These are phyloP conservation scores for Maniola hyperantus DNA, from an alignment of 2,888 invertebrate genomes.

Conservation along the genomic window DNA sequence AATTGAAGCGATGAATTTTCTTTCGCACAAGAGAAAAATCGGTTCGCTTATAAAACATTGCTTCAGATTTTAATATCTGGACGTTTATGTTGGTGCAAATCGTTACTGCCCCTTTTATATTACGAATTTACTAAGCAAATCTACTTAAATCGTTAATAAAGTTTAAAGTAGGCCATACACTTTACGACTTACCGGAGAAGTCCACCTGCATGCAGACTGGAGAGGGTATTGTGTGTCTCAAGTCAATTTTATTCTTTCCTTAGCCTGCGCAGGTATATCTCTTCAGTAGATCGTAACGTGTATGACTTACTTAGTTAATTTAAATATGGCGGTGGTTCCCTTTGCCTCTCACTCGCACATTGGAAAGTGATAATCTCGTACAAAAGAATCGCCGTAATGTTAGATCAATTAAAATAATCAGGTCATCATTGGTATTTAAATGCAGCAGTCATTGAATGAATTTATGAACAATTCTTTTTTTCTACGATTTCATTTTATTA, in stretches of 20 bases:
- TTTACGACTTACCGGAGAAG: no score
- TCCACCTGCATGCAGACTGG: no score
- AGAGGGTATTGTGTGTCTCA: no score
- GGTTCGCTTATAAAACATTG: constrained; percentile 51
- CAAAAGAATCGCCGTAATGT: background rate
- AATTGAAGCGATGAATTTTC: constrained; percentile 29
- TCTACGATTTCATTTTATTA: background rate
- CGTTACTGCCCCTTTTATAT: constrained; percentile 34
- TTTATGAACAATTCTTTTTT: constrained; percentile 22
- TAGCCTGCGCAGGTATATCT: no score
- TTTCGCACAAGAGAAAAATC: constrained; percentile 28
- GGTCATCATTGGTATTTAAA: background rate
- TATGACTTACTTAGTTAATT: background rate
- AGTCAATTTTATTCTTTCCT: no score
- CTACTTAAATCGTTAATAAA: constrained; percentile 25
- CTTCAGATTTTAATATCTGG: constrained; percentile 67
- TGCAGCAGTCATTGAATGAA: constrained; percentile 18
- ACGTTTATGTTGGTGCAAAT: constrained; percentile 57
- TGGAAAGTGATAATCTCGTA: constrained; percentile 9
- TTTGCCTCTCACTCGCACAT: constrained; percentile 2
- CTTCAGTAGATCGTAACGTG: no score
- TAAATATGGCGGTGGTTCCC: constrained; percentile 8
- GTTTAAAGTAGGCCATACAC: background rate
- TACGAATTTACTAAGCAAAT: constrained; percentile 37
- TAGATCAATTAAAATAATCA: background rate